Evolutionary conservation across 2,797 vertebrate species (phyloP).

Genomic region (Crenuchus spilurus): DNA sequence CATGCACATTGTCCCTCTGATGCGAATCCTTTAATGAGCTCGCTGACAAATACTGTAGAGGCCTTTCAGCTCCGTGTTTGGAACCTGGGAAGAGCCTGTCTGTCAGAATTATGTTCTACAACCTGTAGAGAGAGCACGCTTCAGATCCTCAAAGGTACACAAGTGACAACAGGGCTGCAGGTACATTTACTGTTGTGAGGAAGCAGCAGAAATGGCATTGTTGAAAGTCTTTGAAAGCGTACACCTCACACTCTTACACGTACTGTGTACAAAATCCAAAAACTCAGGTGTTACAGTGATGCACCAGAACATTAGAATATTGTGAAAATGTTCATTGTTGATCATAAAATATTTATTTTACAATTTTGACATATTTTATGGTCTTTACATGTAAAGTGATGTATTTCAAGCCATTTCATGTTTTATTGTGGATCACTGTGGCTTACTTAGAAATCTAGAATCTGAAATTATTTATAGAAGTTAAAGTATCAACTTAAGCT

Average conservation of each 20-base stretch:
- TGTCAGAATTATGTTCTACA: constrained; percentile 38
- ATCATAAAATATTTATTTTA: too few relatives aligned
- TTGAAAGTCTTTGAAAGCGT: not conserved
- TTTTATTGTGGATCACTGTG: too few relatives aligned
- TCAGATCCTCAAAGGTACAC: constrained; percentile 24
- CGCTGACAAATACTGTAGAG: constrained; percentile 48
- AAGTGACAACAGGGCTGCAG: not conserved
- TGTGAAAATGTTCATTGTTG: too few relatives aligned
- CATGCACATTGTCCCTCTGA: constrained; percentile 34
- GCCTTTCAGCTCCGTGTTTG: constrained; percentile 12
- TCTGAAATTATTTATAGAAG: too few relatives aligned
- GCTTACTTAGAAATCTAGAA: too few relatives aligned
- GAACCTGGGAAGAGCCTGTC: constrained; percentile 36
- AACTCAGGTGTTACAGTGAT: too few relatives aligned
- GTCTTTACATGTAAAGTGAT: too few relatives aligned
- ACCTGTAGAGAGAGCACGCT: constrained; percentile 13
- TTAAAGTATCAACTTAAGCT: too few relatives aligned
- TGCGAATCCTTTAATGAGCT: constrained; percentile 50
- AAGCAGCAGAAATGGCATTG: not conserved
- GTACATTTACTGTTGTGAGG: constrained; percentile 1
- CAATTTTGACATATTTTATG: too few relatives aligned
- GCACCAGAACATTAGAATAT: too few relatives aligned
- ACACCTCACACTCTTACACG: not conserved
- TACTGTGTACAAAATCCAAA: too few relatives aligned
- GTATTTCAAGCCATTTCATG: too few relatives aligned